A percentile compares a stretch with the other conserved stretches of the same genome.
These are phyloP conservation scores for Yoshiicerus persimilis DNA, from an alignment of 1,140 invertebrate genomes.

Conservation along the genomic window DNA sequence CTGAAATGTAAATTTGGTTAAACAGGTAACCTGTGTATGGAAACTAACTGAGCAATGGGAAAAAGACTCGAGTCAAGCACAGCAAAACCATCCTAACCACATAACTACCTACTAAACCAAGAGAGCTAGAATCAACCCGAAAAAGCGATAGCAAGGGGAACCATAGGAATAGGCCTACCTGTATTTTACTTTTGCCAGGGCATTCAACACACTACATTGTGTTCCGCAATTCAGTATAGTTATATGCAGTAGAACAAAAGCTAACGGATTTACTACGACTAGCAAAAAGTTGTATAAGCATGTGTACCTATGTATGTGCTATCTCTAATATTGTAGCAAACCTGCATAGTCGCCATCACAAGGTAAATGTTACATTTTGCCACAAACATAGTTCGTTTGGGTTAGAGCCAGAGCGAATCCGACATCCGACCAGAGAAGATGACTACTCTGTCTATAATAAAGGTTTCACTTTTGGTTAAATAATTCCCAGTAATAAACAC, in stretches of 20 bases:
- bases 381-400: constrained; percentile 9
- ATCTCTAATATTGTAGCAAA: neutral
- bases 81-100: neutral
- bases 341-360: neutral
- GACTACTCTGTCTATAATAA: neutral
- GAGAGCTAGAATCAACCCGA: neutral
- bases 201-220: neutral
- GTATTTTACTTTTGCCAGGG: neutral
- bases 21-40: neutral
- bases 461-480: neutral
- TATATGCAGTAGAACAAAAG: neutral
- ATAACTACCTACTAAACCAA: neutral
- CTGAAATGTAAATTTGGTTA: neutral
- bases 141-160: neutral
- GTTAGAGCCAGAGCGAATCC: constrained; percentile 12
- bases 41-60: neutral
- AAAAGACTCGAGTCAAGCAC: neutral
- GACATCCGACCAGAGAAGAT: neutral
- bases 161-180: neutral
- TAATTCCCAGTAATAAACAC: no score
- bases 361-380: neutral
- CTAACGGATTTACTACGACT: neutral
- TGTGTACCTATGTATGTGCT: neutral
- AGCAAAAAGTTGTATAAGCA: neutral
- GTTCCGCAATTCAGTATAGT: neutral